phyloP scores from a whole-genome alignment of 2,888 invertebrate genomes.

The Isoperla grammatica region DNA sequence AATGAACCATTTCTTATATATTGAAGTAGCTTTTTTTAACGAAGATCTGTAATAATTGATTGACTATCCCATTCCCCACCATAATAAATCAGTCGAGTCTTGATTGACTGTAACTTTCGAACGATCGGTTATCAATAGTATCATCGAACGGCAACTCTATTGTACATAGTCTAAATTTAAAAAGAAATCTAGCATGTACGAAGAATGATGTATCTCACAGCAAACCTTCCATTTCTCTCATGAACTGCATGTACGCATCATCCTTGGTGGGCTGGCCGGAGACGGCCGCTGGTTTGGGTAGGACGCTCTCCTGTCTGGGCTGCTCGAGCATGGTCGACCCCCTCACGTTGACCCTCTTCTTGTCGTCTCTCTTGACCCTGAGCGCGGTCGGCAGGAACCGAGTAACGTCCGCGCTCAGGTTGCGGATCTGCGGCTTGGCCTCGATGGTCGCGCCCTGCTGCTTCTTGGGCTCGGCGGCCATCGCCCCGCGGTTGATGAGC shows the following conservation, averaged over 20 bases:
- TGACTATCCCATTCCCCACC: too few species aligned
- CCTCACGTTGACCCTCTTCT: conserved; percentile 44
- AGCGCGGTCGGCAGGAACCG: conserved; percentile 91
- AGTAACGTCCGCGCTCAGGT: conserved; percentile 90
- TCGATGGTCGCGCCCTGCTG: conserved; percentile 68
- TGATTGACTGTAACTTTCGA: too few species aligned
- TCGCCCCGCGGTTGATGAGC: conserved; percentile 63
- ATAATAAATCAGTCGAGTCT: too few species aligned
- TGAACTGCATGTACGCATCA: conserved; percentile 97
- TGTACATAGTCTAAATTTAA: neutral
- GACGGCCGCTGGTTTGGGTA: conserved; percentile 37
- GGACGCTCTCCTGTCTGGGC: conserved; percentile 26
- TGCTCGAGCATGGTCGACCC: conserved; percentile 21
- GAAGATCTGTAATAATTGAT: too few species aligned
- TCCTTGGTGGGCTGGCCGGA: conserved; percentile 73
- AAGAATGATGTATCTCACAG: too few species aligned
- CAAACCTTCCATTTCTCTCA: conserved; percentile 96
- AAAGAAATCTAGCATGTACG: too few species aligned
- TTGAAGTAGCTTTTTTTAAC: too few species aligned
- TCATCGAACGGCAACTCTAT: neutral
- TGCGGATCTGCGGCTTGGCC: conserved; percentile 94
- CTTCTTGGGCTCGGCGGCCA: conserved; percentile 45
- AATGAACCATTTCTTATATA: too few species aligned
- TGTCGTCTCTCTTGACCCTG: conserved; percentile 83
- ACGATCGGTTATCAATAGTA: neutral